These are phyloP conservation scores for Rhodinocichla rosea DNA, from an alignment of 2,113 vertebrate genomes.

Conservation along the genomic window DNA sequence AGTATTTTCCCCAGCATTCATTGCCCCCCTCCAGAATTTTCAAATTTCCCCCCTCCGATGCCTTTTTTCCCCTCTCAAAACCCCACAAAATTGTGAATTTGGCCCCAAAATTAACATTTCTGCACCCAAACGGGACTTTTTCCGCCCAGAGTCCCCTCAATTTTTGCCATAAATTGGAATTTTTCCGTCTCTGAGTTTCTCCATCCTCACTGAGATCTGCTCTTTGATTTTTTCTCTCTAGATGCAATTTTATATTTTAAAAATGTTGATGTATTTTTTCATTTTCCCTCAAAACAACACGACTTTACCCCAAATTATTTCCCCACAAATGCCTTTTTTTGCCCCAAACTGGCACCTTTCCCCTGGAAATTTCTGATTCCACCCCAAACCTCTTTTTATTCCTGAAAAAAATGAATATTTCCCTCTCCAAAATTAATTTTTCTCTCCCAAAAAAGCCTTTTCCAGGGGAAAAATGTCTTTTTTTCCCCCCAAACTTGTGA, in stretches of 20 bases:
- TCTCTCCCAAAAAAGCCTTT: not conserved
- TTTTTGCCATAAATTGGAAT: not conserved
- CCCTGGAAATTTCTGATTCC: not conserved
- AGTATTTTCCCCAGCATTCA: not conserved
- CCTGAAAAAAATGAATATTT: not conserved
- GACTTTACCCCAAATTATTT: rapidly evolving
- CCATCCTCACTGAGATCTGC: not conserved
- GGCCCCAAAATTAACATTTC: not conserved
- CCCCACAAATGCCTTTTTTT: not conserved
- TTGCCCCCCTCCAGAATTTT: rapidly evolving
- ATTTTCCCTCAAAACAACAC: not conserved
- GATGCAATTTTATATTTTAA: rapidly evolving
- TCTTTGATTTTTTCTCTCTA: rapidly evolving
- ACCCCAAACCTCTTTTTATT: not conserved
- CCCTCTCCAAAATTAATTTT: not conserved
- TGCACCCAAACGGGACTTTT: not conserved
- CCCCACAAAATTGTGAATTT: not conserved
- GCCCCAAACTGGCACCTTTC: rapidly evolving
- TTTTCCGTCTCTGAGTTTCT: not conserved
- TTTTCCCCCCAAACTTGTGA: not conserved
- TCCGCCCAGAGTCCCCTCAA: rapidly evolving
- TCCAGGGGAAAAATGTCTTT: not conserved
- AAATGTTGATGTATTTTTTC: not conserved
- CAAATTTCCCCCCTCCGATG: not conserved
- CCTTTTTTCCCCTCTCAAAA: not conserved